phyloP scores from a whole-genome alignment of 2,888 invertebrate genomes.

The Sericinus montela region DNA sequence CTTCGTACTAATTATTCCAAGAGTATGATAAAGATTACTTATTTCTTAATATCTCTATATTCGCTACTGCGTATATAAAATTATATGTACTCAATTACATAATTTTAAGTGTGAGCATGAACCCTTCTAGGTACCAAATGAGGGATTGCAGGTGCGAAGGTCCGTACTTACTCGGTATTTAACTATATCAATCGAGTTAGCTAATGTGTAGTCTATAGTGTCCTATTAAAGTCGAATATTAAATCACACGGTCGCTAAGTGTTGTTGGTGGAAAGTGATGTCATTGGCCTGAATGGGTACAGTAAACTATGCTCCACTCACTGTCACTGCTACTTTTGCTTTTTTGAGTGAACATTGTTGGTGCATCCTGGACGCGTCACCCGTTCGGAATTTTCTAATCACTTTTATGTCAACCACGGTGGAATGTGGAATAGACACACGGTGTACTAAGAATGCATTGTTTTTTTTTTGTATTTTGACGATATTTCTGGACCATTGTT shows the following conservation, averaged over 20 bases:
- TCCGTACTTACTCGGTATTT: constrained; percentile 19
- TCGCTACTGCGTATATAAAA: too few species aligned
- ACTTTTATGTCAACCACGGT: constrained; percentile 24
- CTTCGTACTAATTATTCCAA: too few species aligned
- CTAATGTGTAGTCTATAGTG: constrained; percentile 36
- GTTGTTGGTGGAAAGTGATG: constrained; percentile 50
- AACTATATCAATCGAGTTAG: constrained; percentile 29
- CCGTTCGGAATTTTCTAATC: constrained; percentile 66
- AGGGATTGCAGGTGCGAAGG: constrained; percentile 25
- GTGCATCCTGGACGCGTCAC: constrained; percentile 64
- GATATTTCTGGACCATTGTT: neutral
- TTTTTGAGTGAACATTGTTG: constrained; percentile 58
- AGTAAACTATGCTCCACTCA: constrained; percentile 48
- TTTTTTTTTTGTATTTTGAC: constrained; percentile 21
- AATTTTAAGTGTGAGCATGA: too few species aligned
- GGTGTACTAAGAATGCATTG: constrained; percentile 35
- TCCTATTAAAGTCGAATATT: constrained; percentile 39
- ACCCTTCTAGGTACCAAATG: constrained; percentile 2
- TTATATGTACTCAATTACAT: too few species aligned
- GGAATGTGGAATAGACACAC: constrained; percentile 16
- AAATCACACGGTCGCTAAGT: constrained; percentile 26
- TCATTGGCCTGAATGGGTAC: constrained; percentile 65
- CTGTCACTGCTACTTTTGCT: constrained; percentile 70
- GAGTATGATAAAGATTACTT: too few species aligned
- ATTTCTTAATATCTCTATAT: too few species aligned